Conservation (phyloP, 2,797 vertebrate species). For the Malacoraja senta region DNA sequence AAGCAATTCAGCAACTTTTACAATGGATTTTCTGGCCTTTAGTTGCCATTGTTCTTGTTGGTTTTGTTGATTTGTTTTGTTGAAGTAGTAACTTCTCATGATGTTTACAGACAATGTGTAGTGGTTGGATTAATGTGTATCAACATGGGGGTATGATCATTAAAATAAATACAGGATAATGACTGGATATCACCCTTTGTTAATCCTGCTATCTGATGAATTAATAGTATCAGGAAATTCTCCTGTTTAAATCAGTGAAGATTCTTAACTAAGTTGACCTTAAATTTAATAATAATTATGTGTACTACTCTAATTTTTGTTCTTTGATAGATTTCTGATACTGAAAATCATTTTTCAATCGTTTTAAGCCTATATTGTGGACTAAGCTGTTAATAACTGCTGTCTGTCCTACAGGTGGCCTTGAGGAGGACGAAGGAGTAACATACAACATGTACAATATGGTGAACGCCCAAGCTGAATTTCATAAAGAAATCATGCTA, state of each 20-base stretch:
- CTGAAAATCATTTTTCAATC: not conserved
- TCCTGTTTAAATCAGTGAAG: not conserved
- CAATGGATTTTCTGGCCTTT: not conserved
- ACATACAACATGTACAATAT: slow-evolving; percentile 36
- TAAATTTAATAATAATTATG: not conserved
- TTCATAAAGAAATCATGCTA: slow-evolving; percentile 36
- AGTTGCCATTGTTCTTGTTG: not conserved
- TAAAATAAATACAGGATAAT: not conserved
- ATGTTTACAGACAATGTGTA: not conserved
- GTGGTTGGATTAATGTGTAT: not conserved
- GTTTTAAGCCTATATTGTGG: no score
- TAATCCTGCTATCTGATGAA: not conserved
- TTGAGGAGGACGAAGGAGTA: slow-evolving; percentile 18
- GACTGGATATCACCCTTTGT: not conserved
- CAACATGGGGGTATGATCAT: not conserved
- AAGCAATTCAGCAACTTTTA: not conserved
- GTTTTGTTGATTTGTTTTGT: not conserved
- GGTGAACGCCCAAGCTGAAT: slow-evolving; percentile 33
- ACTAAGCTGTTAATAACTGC: not conserved
- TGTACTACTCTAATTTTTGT: not conserved
- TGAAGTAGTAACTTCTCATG: not conserved
- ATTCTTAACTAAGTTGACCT: not conserved
- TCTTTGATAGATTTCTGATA: not conserved
- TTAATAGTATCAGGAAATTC: not conserved
- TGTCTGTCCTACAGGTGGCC: slow-evolving; percentile 9